These are phyloP conservation scores for Mesoclemmys tuberculata DNA, from an alignment of 2,113 vertebrate genomes.

Conservation along the genomic window DNA sequence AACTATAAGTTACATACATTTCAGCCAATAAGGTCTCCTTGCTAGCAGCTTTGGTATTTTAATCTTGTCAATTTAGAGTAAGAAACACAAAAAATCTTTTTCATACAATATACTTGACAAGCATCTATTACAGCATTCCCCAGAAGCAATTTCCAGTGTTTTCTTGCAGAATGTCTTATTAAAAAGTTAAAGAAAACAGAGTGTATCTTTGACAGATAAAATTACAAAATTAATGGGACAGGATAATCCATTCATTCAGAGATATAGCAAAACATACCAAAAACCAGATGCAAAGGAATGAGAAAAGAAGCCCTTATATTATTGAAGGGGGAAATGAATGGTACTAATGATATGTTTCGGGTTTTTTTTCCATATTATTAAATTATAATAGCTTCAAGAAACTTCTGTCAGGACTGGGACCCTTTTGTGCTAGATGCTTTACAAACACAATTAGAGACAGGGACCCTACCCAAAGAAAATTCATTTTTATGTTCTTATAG, in stretches of 20 bases:
- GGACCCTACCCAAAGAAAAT: not conserved
- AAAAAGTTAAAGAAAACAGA: slow-evolving; percentile 56
- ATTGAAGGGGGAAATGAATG: not conserved
- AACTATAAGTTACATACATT: not conserved
- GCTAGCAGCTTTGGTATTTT: not conserved
- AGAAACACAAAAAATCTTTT: slow-evolving; percentile 40
- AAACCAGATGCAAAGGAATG: not conserved
- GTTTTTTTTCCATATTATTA: not conserved
- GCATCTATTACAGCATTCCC: slow-evolving; percentile 31
- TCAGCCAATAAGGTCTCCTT: not conserved
- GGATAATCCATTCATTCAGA: slow-evolving; percentile 38
- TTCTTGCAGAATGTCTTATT: slow-evolving; percentile 16
- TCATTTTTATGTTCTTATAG: not conserved
- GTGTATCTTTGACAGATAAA: slow-evolving; percentile 54
- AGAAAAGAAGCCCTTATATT: slow-evolving; percentile 9
- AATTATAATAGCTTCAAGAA: not conserved
- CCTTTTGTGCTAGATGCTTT: not conserved
- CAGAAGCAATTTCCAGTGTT: slow-evolving; percentile 56
- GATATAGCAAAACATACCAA: slow-evolving; percentile 15
- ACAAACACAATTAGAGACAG: not conserved
- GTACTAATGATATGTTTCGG: not conserved
- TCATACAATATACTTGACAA: slow-evolving; percentile 20
- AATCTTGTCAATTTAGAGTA: slow-evolving; percentile 41
- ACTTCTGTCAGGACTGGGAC: not conserved
- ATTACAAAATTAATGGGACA: slow-evolving; percentile 66